These are phyloP conservation scores for Tinea trinotella DNA, from an alignment of 2,888 invertebrate genomes.

Conservation along the genomic window DNA sequence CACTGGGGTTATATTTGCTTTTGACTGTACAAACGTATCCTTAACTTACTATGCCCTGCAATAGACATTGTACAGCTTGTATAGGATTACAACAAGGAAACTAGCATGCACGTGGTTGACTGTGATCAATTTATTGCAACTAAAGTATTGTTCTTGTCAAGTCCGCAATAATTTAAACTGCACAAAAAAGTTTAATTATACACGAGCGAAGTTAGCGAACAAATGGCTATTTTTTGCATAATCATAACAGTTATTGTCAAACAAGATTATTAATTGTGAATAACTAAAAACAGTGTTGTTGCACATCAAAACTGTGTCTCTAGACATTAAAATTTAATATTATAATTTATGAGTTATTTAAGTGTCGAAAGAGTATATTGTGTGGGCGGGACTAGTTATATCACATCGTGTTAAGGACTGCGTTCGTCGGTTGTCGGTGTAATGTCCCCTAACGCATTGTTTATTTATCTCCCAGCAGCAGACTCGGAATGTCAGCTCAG, in stretches of 20 bases:
- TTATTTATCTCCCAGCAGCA: constrained; percentile 17
- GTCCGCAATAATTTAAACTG: not conserved
- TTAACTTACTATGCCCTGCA: constrained; percentile 1
- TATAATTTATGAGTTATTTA: constrained; percentile 64
- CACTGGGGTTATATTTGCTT: constrained; percentile 41
- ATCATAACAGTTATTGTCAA: not conserved
- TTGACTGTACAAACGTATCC: constrained; percentile 21
- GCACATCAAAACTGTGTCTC: not conserved
- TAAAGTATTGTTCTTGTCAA: not conserved
- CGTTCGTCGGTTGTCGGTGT: constrained; percentile 7
- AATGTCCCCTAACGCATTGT: constrained; percentile 14
- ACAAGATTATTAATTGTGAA: not conserved
- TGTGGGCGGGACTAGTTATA: constrained; percentile 51
- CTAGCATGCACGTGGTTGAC: constrained; percentile 7
- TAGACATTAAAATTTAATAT: constrained; percentile 44
- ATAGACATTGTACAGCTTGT: constrained; percentile 6
- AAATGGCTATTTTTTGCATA: not conserved
- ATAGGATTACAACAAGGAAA: constrained; percentile 16
- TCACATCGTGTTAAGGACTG: constrained; percentile 20
- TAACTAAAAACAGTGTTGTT: not conserved
- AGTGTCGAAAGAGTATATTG: constrained; percentile 60
- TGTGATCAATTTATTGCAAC: constrained; percentile 7
- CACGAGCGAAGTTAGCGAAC: too few relatives aligned
- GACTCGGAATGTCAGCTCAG: constrained; percentile 7
- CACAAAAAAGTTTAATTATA: not conserved